phyloP scores from a whole-genome alignment of 2,113 vertebrate species.

The Vicugna pacos region DNA sequence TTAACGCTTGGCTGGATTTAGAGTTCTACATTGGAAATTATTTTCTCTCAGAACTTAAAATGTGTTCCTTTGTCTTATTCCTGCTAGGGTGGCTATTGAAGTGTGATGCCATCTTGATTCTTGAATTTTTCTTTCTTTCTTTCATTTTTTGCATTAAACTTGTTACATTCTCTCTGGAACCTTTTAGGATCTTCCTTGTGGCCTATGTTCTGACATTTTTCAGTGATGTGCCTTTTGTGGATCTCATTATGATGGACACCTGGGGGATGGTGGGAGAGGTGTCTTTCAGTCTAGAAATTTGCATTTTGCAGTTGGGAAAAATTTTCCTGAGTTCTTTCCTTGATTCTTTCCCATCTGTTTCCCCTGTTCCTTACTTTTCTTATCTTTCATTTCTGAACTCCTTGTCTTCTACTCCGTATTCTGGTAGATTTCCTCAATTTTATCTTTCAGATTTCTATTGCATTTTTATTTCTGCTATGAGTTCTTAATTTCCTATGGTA shows the following conservation, averaged over 20 bases:
- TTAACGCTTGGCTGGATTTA: conserved; percentile 38
- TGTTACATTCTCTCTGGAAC: not conserved
- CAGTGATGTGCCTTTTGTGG: not conserved
- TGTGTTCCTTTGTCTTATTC: not conserved
- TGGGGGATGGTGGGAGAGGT: not conserved
- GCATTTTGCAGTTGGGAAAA: not conserved
- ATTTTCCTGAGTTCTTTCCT: conserved; percentile 26
- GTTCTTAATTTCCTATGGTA: not conserved
- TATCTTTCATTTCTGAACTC: conserved; percentile 14
- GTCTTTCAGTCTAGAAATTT: conserved; percentile 37
- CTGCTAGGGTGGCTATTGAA: not conserved
- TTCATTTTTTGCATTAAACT: not conserved
- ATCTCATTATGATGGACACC: not conserved
- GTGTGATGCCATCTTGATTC: not conserved
- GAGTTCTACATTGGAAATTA: conserved; percentile 48
- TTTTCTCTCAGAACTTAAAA: conserved; percentile 32
- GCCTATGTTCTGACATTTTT: conserved; percentile 6
- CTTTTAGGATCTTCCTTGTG: conserved; percentile 4
- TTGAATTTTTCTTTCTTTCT: not conserved
- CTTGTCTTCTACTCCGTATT: not conserved
- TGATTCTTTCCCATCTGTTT: not conserved
- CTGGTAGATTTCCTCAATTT: not conserved
- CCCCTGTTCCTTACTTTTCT: not conserved
- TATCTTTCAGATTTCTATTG: not conserved
- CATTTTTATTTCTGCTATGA: conserved; percentile 23